Evolutionary conservation across 2,113 vertebrate genomes (phyloP), one percentile per base, ranked within the genome.

Genomic region (Dinomys branickii): DNA sequence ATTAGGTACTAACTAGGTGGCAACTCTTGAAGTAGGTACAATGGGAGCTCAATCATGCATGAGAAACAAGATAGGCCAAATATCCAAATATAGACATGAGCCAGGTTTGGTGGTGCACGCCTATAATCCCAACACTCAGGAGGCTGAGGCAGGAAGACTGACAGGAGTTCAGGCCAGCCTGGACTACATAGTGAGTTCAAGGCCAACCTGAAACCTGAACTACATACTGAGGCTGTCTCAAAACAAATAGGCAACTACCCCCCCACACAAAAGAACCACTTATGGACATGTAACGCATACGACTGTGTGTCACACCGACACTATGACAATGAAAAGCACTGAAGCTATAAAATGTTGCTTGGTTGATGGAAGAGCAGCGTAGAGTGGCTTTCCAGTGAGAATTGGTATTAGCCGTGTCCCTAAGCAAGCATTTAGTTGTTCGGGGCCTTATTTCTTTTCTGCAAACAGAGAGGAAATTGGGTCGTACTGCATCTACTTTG

Each of bases 301-400:
- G 56, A 67, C 24, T 24, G 8, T 1, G 0, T 0, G 1, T 63
- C 24, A 0, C 1, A 50, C 35, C 38, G 30, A 16, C 35, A 75
- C 38, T 75, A 24, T 44, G 38, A 75, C 38, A 50, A 6, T 0
- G 41, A 69, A 47, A 81, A 54, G 71, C 47, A 52, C 35, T 38
- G 16, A 38, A 12, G 73, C 11, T 20, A 30, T 9, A 33, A 47
- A 50, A 88, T 26, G 16, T 17, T 12, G 0, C 47, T n/a, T 52
- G n/a, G 58, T 17, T 14, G 67, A 33, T 5, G 0, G 47, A 61
- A 69, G 35, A 38, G 4, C 20, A 24, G 3, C 12, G 52, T 44
- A 61, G 7, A 83, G n/a, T 13, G n/a, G 47, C 52, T 78, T 86
- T 81, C 52, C 35, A 85, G 44, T 52, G 50, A 52, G 78, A 82